These are phyloP conservation scores for Paramisgurnus dabryanus DNA, from an alignment of 2,113 vertebrate species.

Conservation along the genomic window DNA sequence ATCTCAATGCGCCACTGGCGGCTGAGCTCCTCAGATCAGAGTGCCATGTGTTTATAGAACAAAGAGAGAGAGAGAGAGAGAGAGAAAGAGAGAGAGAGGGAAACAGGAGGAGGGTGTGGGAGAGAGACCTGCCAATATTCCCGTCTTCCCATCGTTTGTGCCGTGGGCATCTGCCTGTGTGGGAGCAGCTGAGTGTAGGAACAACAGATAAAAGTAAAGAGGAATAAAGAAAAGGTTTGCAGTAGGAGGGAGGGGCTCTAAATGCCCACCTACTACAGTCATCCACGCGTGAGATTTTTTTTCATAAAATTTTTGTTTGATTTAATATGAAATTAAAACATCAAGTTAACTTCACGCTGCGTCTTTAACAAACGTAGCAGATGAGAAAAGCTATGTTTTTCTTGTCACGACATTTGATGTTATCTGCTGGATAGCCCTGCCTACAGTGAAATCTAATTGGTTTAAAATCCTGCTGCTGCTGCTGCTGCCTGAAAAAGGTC, in stretches of 20 bases:
- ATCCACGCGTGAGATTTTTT: constrained; percentile 11
- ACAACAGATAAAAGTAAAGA: constrained; percentile 6
- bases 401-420: no score
- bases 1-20: constrained; percentile 67
- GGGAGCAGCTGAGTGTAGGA: constrained; percentile 22
- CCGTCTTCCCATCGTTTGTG: constrained; percentile 31
- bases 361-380: no score
- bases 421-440: no score
- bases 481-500: no score
- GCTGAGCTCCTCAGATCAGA: constrained; percentile 36
- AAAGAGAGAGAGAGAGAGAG: constrained; percentile 22
- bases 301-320: not conserved
- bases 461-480: no score
- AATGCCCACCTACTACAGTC: constrained; percentile 21
- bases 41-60: constrained; percentile 47
- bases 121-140: constrained; percentile 31
- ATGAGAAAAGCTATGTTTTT: no score
- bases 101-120: constrained; percentile 24
- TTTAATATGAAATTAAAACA: not conserved
- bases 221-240: constrained; percentile 2
- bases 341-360: no score
- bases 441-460: no score
- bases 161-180: constrained; percentile 45
- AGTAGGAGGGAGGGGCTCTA: constrained; percentile 4
- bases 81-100: not conserved